These are phyloP conservation scores for Ptychochromis oligacanthus DNA, from an alignment of 2,113 vertebrate species.

Conservation along the genomic window DNA sequence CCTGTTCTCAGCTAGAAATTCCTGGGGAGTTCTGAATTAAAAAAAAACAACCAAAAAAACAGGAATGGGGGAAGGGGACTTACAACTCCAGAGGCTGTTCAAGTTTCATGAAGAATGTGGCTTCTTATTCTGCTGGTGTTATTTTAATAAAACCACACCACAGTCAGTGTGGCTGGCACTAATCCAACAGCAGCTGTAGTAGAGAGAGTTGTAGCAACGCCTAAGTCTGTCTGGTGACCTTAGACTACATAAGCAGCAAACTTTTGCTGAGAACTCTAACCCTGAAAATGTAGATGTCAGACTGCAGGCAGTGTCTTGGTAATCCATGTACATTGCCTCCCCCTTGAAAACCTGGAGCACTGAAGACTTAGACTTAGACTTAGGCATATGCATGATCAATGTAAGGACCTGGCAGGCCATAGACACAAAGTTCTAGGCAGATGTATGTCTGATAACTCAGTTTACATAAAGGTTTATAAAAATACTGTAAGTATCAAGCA, in stretches of 20 bases:
- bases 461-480: background rate
- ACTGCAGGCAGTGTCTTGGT: background rate
- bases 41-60: conserved; percentile 9
- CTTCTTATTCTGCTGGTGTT: conserved; percentile 64
- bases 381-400: background rate
- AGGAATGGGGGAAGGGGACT: conserved; percentile 28
- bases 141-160: conserved; percentile 68
- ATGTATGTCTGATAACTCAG: background rate
- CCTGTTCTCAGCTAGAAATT: conserved; percentile 67
- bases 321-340: background rate
- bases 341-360: background rate
- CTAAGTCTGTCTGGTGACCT: conserved; percentile 61
- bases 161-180: conserved; percentile 53
- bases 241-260: conserved; percentile 9
- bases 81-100: conserved; percentile 34
- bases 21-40: conserved; percentile 61
- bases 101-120: conserved; percentile 59
- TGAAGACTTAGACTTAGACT: background rate
- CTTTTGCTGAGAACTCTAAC: conserved; percentile 15
- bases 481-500: background rate
- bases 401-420: background rate
- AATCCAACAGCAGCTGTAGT: conserved; percentile 57
- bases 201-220: conserved; percentile 41
- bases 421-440: background rate
- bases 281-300: background rate